A percentile compares a stretch with the other conserved stretches of the same genome.
phyloP scores from a whole-genome alignment of 2,888 invertebrate genomes.

The Dioctria rufipes region DNA sequence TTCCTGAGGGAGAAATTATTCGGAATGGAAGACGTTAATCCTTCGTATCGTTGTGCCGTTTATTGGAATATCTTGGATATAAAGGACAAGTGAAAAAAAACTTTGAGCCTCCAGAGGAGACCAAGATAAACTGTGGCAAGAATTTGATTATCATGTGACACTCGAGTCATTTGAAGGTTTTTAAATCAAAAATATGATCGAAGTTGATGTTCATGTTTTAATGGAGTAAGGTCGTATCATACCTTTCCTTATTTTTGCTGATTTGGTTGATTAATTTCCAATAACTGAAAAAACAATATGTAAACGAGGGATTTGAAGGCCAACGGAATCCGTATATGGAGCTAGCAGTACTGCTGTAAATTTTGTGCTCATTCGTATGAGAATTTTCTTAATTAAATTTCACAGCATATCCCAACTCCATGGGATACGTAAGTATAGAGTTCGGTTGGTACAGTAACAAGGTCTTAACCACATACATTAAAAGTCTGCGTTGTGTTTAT shows the following conservation, averaged over 20 bases:
- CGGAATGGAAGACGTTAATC: slow-evolving; percentile 50
- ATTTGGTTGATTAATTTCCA: not conserved
- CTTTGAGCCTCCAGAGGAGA: slow-evolving; percentile 26
- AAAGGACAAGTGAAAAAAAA: slow-evolving; percentile 40
- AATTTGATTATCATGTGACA: slow-evolving; percentile 49
- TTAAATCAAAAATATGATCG: slow-evolving; percentile 35
- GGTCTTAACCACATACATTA: slow-evolving; percentile 29
- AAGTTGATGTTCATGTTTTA: slow-evolving; percentile 6
- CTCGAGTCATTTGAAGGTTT: slow-evolving; percentile 24
- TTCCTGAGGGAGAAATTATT: slow-evolving; percentile 52
- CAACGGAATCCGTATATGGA: not conserved
- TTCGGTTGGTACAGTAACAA: slow-evolving; percentile 14
- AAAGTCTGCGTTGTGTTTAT: slow-evolving; percentile 27
- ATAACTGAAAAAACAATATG: not conserved
- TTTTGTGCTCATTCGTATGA: slow-evolving; percentile 34
- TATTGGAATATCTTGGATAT: slow-evolving; percentile 44
- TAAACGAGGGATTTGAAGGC: slow-evolving; percentile 29
- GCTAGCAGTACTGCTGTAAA: slow-evolving; percentile 14
- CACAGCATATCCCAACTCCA: not conserved
- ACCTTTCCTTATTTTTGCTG: not conserved
- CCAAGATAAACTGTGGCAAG: slow-evolving; percentile 41
- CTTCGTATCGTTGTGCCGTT: slow-evolving; percentile 41
- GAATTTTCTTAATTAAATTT: slow-evolving; percentile 45
- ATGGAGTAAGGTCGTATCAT: not conserved
- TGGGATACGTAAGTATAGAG: not conserved